These are phyloP conservation scores for Tenebrosternarchus preto DNA, from an alignment of 2,113 vertebrate species.

Conservation along the genomic window DNA sequence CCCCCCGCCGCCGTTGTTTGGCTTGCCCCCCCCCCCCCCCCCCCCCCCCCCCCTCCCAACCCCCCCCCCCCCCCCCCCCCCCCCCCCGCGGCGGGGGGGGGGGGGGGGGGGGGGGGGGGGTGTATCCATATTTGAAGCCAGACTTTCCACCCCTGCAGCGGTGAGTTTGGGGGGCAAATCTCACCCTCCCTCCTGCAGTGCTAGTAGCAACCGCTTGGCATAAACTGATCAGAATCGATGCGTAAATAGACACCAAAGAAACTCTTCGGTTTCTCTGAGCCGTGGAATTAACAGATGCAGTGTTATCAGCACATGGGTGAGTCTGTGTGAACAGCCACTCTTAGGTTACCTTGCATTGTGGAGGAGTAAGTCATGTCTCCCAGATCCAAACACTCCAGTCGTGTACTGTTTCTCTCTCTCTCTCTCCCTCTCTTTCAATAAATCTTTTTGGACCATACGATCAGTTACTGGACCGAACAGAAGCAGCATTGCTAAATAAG, in stretches of 20 bases:
- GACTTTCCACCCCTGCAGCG: background rate
- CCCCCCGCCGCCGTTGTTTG: too few species aligned
- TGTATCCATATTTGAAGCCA: conserved; percentile 15
- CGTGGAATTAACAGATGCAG: conserved; percentile 42
- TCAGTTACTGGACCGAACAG: conserved; percentile 2
- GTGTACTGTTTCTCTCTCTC: background rate
- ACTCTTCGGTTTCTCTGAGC: background rate
- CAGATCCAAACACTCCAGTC: conserved; percentile 16
- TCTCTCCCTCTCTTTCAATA: background rate
- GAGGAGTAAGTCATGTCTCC: conserved; percentile 17
- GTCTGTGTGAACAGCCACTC: conserved; percentile 12
- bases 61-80: too few species aligned
- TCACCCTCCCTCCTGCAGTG: too few species aligned
- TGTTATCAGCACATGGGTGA: background rate
- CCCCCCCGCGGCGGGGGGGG: background rate
- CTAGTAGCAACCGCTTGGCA: too few species aligned
- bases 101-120: background rate
- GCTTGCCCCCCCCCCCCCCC: too few species aligned
- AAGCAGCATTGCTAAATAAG: background rate
- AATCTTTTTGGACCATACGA: background rate
- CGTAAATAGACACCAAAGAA: conserved; percentile 1
- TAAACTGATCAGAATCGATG: conserved; percentile 22
- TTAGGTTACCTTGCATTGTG: background rate
- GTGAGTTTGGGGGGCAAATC: background rate
- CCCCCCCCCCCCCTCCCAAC: too few species aligned